Base-by-base conservation (phyloP, 2,113 vertebrate species). In the Steatornis caripensis region DNA sequence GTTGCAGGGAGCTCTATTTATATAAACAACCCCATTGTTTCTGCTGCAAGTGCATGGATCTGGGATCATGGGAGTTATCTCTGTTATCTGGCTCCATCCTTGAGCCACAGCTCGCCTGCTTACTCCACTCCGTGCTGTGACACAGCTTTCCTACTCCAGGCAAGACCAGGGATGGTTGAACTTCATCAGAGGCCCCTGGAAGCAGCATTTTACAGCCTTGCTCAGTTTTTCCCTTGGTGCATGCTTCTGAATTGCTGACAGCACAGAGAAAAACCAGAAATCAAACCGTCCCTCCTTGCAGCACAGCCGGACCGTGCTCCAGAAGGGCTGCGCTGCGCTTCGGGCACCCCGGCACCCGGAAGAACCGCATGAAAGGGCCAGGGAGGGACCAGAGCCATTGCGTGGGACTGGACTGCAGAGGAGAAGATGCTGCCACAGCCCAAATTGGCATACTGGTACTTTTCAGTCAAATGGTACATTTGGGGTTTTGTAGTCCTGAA, bases 101-200 rank as follows among this genome's bases (percentile, higher is more conserved):
- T 54, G 71, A 70, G 58, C 70, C 29, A 32, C 51, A 43, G 43
- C 27, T 24, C 9, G 3, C 61, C 61, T 17, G 23, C 69, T 66
- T 1, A 0, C 36, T 34, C 71, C 37, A 0, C 46, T 32, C 51
- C 58, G 37, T 0, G 1, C 30, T 29, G 4, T 2, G 13, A 20
- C 55, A 65, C 13, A 22, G 26, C 49, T 72, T 62, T 49, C 64
- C 68, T 53, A 49, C 60, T 58, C 48, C 48, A 57, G 27, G 70
- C 48, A 32, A 57, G 43, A 43, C 16, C 3, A 1, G 51, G 36
- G 36, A 60, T 15, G 27, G 37, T 10, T 60, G 61, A 89, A 34
- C 62, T 30, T 43, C 41, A 49, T 43, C 64, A 78, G 49, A 84
- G 37, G n/a, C 16, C 34, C 32, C 46, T 46, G 60, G 46, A 64